These are phyloP conservation scores for Bos indicus DNA, from an alignment of 2,113 vertebrate species.

Conservation along the genomic window DNA sequence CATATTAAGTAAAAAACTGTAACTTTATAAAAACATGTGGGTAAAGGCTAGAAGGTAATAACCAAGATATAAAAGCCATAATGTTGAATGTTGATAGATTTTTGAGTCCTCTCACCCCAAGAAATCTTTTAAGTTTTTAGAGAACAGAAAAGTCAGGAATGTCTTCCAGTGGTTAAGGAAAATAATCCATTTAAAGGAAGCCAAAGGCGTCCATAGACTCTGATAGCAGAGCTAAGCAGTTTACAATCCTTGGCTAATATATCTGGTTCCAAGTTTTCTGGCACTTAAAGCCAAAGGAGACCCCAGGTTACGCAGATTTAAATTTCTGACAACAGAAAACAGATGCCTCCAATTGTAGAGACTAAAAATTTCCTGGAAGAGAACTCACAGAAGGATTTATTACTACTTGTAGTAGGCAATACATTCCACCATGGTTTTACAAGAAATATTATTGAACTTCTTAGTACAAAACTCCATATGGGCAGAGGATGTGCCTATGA, in stretches of 20 bases:
- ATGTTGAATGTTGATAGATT: neutral
- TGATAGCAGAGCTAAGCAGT: neutral
- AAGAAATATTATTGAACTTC: neutral
- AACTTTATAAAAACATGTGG: neutral
- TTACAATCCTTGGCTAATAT: neutral
- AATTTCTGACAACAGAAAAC: constrained; percentile 36
- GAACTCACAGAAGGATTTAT: neutral
- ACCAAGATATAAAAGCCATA: neutral
- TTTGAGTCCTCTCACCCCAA: neutral
- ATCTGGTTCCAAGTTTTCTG: neutral
- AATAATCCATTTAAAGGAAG: neutral
- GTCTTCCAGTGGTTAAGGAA: neutral
- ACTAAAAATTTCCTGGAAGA: constrained; percentile 45
- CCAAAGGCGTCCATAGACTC: neutral
- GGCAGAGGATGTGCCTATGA: neutral
- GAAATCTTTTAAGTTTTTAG: neutral
- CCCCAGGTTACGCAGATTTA: neutral
- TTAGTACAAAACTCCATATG: neutral
- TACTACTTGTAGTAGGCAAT: neutral
- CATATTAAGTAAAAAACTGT: neutral
- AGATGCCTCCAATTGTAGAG: constrained; percentile 28
- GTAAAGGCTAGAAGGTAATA: neutral
- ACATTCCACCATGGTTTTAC: neutral
- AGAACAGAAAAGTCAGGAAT: neutral
- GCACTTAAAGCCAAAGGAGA: neutral